Evolutionary conservation across 2,113 vertebrate genomes (phyloP).

Genomic region (Trochalopteron elliotii): DNA sequence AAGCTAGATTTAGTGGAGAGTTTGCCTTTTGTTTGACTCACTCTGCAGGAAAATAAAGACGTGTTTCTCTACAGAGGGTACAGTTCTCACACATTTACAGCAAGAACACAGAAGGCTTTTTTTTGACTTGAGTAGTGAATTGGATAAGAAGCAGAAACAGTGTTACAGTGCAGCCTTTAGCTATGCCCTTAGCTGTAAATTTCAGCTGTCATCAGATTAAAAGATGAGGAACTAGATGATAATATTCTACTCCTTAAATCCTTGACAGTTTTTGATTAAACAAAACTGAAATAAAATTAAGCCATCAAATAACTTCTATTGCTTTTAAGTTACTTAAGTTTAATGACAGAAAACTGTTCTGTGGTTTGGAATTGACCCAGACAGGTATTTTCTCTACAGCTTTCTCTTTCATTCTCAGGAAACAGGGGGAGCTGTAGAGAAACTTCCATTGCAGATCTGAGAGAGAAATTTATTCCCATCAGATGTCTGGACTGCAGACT

Average conservation of each 20-base stretch:
- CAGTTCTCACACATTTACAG: neutral
- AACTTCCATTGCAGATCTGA: neutral
- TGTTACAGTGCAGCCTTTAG: neutral
- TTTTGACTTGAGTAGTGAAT: neutral
- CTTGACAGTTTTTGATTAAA: neutral
- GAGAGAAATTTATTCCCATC: neutral
- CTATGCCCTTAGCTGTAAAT: neutral
- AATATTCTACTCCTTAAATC: neutral
- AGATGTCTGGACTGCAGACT: neutral
- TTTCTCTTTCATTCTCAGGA: neutral
- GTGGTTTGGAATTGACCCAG: slow-evolving; percentile 4
- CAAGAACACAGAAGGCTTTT: neutral
- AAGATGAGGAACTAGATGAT: neutral
- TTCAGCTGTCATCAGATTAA: neutral
- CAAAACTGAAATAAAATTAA: neutral
- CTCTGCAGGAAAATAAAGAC: neutral
- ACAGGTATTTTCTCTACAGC: slow-evolving; percentile 20
- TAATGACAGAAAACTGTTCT: neutral
- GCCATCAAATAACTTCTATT: neutral
- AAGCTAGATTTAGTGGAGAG: neutral
- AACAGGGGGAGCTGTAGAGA: neutral
- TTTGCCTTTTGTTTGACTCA: neutral
- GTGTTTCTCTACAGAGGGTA: neutral
- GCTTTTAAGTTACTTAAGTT: neutral
- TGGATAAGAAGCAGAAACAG: neutral